phyloP scores from a whole-genome alignment of 2,888 invertebrate genomes.

The Agrypnus murinus region DNA sequence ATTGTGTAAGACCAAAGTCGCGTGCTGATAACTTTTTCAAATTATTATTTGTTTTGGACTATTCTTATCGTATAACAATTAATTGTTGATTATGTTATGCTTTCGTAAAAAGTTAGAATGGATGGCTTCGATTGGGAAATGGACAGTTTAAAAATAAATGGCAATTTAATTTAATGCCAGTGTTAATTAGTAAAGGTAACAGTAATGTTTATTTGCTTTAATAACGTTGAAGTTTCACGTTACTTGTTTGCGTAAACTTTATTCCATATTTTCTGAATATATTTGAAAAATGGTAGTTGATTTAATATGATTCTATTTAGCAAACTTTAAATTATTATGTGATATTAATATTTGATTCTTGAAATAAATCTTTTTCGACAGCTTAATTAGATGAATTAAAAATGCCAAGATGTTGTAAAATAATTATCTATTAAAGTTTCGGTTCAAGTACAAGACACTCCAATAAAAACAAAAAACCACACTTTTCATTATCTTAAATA shows the following conservation, averaged over 20 bases:
- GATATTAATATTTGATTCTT: too few relatives aligned
- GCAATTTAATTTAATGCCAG: conserved; percentile 37
- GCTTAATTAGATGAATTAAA: too few relatives aligned
- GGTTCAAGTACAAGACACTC: too few relatives aligned
- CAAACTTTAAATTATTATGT: too few relatives aligned
- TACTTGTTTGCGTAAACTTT: not conserved
- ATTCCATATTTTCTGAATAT: too few relatives aligned
- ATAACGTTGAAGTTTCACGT: conserved; percentile 1
- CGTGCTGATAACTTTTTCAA: conserved; percentile 13
- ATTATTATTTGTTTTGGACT: not conserved
- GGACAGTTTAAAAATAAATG: conserved; percentile 39
- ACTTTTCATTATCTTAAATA: too few relatives aligned
- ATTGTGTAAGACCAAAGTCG: conserved; percentile 16
- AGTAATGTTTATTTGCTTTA: conserved; percentile 40
- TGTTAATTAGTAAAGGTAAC: conserved; percentile 48
- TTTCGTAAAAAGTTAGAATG: not conserved
- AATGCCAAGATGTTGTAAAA: too few relatives aligned
- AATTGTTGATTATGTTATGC: not conserved
- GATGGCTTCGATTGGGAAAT: not conserved
- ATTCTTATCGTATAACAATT: conserved; percentile 1
- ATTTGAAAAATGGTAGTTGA: too few relatives aligned
- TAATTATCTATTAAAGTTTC: too few relatives aligned
- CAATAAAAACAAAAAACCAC: too few relatives aligned
- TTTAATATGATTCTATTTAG: too few relatives aligned
- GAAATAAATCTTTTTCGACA: too few relatives aligned